Evolutionary conservation across 53 echinoderm and acorn worm species (phyloP).

Genomic region (Apostichopus leukothele): DNA sequence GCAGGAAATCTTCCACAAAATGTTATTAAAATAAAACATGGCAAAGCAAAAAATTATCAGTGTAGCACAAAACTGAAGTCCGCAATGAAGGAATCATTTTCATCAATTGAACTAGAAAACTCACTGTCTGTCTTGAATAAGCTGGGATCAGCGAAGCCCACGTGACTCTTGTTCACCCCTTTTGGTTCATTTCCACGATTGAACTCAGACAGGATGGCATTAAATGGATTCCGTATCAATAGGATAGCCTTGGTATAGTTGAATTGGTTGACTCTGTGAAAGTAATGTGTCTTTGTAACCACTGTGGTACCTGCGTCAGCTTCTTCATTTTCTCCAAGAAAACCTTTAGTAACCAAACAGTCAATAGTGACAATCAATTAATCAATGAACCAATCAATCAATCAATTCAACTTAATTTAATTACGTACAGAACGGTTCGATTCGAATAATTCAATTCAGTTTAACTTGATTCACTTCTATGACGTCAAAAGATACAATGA

Average conservation of each 20-base stretch:
- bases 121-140: constrained; percentile 7
- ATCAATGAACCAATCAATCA: too few relatives aligned
- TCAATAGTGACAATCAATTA: neutral
- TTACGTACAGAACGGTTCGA: neutral
- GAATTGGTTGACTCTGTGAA: constrained; percentile 66
- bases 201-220: constrained; percentile 87
- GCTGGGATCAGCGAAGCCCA: constrained; percentile 61
- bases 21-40: too few relatives aligned
- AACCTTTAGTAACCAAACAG: constrained; percentile 51
- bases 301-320: constrained; percentile 78
- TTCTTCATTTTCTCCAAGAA: constrained; percentile 79
- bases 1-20: too few relatives aligned
- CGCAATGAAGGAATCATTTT: too few relatives aligned
- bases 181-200: constrained; percentile 72
- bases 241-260: constrained; percentile 64
- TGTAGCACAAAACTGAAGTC: too few relatives aligned
- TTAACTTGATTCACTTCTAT: too few relatives aligned
- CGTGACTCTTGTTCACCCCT: constrained; percentile 59
- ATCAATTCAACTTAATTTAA: neutral
- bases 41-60: too few relatives aligned
- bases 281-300: constrained; percentile 84
- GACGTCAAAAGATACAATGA: too few relatives aligned
- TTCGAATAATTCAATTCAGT: too few relatives aligned
- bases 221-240: constrained; percentile 83
- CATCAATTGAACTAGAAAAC: neutral